Percentiles rank a stretch among this genome's conserved stretches.
Conservation (phyloP, 2,113 vertebrate species). For the Austrofundulus limnaeus region DNA sequence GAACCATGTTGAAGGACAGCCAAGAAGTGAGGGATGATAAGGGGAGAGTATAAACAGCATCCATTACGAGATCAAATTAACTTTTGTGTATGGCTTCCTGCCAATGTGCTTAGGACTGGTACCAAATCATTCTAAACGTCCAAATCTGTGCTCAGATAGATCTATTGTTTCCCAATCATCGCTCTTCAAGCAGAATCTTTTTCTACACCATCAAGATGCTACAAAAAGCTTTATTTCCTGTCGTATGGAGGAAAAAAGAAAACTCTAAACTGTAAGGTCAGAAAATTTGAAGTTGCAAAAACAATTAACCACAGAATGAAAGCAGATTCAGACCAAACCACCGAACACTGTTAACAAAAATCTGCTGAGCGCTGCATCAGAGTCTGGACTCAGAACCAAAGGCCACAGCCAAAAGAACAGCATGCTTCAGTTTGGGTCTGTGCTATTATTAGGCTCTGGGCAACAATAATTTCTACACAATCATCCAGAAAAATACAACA, state of each 20-base stretch:
- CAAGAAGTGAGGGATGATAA: constrained; percentile 26
- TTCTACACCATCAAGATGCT: background rate
- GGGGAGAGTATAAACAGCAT: constrained; percentile 25
- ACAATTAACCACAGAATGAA: background rate
- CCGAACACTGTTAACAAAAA: too few relatives aligned
- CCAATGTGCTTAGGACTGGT: constrained; percentile 1
- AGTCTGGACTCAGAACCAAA: too few relatives aligned
- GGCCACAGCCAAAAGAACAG: background rate
- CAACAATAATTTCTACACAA: background rate
- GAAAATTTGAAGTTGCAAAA: background rate
- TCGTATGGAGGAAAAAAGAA: background rate
- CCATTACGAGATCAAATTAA: constrained; percentile 19
- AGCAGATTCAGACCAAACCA: too few relatives aligned
- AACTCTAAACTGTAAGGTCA: background rate
- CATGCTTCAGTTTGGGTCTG: background rate
- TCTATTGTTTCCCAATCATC: background rate
- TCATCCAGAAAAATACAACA: background rate
- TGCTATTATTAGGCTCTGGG: background rate
- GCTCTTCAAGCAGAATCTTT: background rate
- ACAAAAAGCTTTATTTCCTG: background rate
- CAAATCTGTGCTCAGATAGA: background rate
- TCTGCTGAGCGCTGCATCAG: too few relatives aligned
- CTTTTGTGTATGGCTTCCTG: constrained; percentile 7
- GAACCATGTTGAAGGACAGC: constrained; percentile 23
- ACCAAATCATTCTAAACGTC: background rate